Base-by-base conservation (phyloP, 2,888 invertebrate species). In the Myopa tessellatipennis region DNA sequence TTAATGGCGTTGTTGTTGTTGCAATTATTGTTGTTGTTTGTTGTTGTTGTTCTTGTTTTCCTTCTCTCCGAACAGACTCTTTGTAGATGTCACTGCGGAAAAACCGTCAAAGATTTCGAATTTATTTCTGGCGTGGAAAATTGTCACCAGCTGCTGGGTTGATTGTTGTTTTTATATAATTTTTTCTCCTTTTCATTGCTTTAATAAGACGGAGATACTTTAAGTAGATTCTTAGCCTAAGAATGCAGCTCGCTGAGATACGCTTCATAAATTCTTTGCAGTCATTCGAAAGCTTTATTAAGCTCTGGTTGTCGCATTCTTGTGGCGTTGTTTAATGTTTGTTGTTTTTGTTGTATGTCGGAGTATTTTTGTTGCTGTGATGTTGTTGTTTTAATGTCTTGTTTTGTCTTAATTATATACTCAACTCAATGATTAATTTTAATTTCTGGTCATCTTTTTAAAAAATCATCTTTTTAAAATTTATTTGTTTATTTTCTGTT, bases 391-490 rank as follows among this genome's bases (percentile, higher is more conserved):
- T 18, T 50, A 4, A 10, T 52, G 60, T 26, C 36, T 71, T 58
- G 63, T 26, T 60, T 40, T 73, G 26, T n/a, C 61, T 61, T 26
- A 18, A 52, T 74, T 60, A 38, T 60, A 40, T 58, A 38, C 74
- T 60, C 34, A 61, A 34, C 69, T 18, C 40, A 68, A 75, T 75
- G 75, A 75, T 75, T 75, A 75, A 75, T 75, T 69, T 75, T 72
- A 40, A 73, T 73, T 50, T 68, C 45, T 36, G 18, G 73, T 61
- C 45, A 45, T 45, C 10, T 26, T 63, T 63, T 63, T 18, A 63
- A 60, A 26, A 26, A 26, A 26, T 26, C 26, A 26, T 26, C 26
- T 26, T 26, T 26, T 26, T 26, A 26, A 26, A 1, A 26, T 26
- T 45, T 45, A 8, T 45, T 8, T 10, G 45, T 45, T 45, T 45